Percentiles rank a stretch among this genome's conserved stretches.
Conservation (phyloP, 1,140 invertebrate genomes). For the fruit fly (Drosophila melanogaster) region Release_6_plus_ISO1_MT NT_033777.3:13422501-13423000, state of each 20-base stretch:
- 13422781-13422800: slow-evolving; percentile 74
- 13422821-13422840: slow-evolving; percentile 73
- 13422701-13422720: slow-evolving; percentile 76
- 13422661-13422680: slow-evolving; percentile 73
- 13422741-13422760: slow-evolving; percentile 60
- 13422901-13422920: slow-evolving; percentile 73
- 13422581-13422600: no score
- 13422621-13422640: slow-evolving; percentile 77
- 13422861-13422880: slow-evolving; percentile 80
- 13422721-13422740: slow-evolving; percentile 76
- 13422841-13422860: slow-evolving; percentile 76
- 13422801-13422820: slow-evolving; percentile 79
- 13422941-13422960: slow-evolving; percentile 64
- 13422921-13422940: slow-evolving; percentile 58
- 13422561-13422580: slow-evolving; percentile 2
- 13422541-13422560: slow-evolving; percentile 76
- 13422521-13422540: slow-evolving; percentile 74
- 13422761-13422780: slow-evolving; percentile 75
- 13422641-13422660: slow-evolving; percentile 78
- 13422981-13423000: slow-evolving; percentile 61
- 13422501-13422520: slow-evolving; percentile 74
- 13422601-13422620: slow-evolving; percentile 58
- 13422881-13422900: slow-evolving; percentile 78
- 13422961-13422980: slow-evolving; percentile 61
- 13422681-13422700: slow-evolving; percentile 59